Conservation (phyloP, 2,888 invertebrate genomes). For the Oligia fasciuncula region DNA sequence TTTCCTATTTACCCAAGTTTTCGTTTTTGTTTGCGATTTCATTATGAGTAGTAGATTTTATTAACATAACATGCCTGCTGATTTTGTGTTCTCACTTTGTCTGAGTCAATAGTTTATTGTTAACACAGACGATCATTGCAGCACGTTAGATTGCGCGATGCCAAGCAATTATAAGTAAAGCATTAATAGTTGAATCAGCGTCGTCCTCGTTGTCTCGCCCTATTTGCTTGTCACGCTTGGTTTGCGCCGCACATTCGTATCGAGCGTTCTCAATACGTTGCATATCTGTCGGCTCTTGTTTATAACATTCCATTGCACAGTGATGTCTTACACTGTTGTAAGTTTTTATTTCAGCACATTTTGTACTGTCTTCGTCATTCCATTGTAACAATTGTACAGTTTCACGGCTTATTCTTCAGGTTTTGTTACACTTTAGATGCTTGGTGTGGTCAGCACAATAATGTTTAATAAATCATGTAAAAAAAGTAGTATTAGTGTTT, state of each 20-base stretch:
- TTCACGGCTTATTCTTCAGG: conserved; percentile 45
- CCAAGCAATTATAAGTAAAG: conserved; percentile 66
- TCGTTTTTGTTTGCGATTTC: conserved; percentile 25
- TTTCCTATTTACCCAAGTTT: conserved; percentile 16
- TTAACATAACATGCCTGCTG: conserved; percentile 8
- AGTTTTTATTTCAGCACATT: conserved; percentile 74
- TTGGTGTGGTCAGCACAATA: conserved; percentile 73
- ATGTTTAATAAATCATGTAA: conserved; percentile 42
- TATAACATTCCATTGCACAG: conserved; percentile 71
- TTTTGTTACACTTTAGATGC: conserved; percentile 65
- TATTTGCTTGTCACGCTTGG: conserved; percentile 85
- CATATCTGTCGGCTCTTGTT: conserved; percentile 69
- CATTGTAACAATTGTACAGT: conserved; percentile 50
- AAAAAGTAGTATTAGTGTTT: conserved; percentile 2
- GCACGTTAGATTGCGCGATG: conserved; percentile 52
- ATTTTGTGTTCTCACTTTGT: conserved; percentile 11
- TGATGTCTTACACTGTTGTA: conserved; percentile 61
- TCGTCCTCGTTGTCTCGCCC: conserved; percentile 78
- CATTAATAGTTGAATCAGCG: conserved; percentile 77
- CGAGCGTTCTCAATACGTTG: conserved; percentile 69
- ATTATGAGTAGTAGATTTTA: conserved; percentile 2
- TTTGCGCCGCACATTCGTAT: conserved; percentile 71
- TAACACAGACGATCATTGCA: conserved; percentile 16
- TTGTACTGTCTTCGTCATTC: conserved; percentile 59
- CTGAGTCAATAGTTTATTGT: conserved; percentile 26